A percentile compares a stretch with the other conserved stretches of the same genome.
phyloP scores from a whole-genome alignment of 1,140 invertebrate genomes.

The Leptopilina boulardi region DNA sequence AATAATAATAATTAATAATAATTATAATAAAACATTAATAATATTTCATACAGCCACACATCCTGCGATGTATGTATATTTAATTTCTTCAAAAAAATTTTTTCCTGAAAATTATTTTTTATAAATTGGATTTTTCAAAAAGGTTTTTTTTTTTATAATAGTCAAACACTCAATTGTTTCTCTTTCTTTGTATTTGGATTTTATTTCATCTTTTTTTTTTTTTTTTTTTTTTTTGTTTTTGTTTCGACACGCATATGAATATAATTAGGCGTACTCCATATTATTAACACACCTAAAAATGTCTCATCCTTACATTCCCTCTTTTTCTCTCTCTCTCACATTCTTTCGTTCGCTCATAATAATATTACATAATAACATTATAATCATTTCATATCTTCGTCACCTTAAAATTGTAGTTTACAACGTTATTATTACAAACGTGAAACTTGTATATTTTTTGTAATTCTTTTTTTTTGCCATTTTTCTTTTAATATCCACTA shows the following conservation, averaged over 20 bases:
- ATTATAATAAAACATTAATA: conserved; percentile 62
- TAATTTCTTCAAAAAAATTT: too few relatives aligned
- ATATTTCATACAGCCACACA: conserved; percentile 59
- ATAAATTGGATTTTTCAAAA: not conserved
- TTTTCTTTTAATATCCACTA: conserved; percentile 60
- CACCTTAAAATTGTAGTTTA: conserved; percentile 56
- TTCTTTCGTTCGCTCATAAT: conserved; percentile 48
- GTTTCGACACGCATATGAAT: conserved; percentile 36
- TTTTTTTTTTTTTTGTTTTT: conserved; percentile 23
- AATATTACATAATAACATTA: conserved; percentile 66
- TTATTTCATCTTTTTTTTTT: conserved; percentile 28
- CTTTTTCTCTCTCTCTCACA: conserved; percentile 42
- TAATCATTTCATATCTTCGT: conserved; percentile 51
- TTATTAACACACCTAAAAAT: conserved; percentile 53
- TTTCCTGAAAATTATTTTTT: too few relatives aligned
- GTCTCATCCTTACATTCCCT: conserved; percentile 46
- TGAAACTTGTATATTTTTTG: conserved; percentile 60
- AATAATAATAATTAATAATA: conserved; percentile 65
- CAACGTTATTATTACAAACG: conserved; percentile 61
- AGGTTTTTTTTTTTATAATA: not conserved
- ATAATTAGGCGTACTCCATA: conserved; percentile 51
- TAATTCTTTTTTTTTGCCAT: conserved; percentile 43
- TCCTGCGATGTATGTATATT: conserved; percentile 38
- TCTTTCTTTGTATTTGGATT: conserved; percentile 25
- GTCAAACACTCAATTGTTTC: conserved; percentile 19